phyloP scores from a whole-genome alignment of 2,797 vertebrate species.

The Chanos chanos region DNA sequence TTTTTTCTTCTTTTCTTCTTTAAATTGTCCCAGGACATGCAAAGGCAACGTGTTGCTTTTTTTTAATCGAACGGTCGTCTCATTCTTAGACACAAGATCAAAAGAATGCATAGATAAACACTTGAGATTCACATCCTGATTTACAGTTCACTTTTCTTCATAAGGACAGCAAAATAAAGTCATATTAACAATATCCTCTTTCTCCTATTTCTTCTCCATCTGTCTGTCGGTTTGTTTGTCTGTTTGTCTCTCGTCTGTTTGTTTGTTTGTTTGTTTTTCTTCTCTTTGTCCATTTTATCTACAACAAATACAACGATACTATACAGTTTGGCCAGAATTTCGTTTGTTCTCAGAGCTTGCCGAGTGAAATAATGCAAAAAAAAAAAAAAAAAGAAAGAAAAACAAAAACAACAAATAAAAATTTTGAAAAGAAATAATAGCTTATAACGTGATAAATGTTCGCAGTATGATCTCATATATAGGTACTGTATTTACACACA shows the following conservation, averaged over 20 bases:
- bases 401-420: conserved; percentile 48
- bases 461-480: conserved; percentile 46
- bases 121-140: conserved; percentile 54
- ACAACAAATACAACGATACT: conserved; percentile 67
- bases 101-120: conserved; percentile 91
- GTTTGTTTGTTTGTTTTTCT: conserved; percentile 51
- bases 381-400: conserved; percentile 52
- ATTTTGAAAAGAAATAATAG: conserved; percentile 63
- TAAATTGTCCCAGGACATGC: conserved; percentile 67
- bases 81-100: conserved; percentile 66
- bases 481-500: conserved; percentile 54
- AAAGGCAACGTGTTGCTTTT: conserved; percentile 68
- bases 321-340: conserved; percentile 85
- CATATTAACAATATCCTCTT: conserved; percentile 45
- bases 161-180: conserved; percentile 51
- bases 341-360: conserved; percentile 68
- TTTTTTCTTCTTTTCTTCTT: conserved; percentile 50
- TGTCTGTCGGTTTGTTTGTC: conserved; percentile 52
- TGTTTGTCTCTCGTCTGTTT: conserved; percentile 42
- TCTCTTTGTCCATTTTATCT: too few species aligned
- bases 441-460: conserved; percentile 69
- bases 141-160: conserved; percentile 58
- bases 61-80: conserved; percentile 61
- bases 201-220: conserved; percentile 34
- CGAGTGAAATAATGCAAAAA: conserved; percentile 43